phyloP scores from a whole-genome alignment of 2,797 vertebrate species.

The Cossypha niveicapilla region DNA sequence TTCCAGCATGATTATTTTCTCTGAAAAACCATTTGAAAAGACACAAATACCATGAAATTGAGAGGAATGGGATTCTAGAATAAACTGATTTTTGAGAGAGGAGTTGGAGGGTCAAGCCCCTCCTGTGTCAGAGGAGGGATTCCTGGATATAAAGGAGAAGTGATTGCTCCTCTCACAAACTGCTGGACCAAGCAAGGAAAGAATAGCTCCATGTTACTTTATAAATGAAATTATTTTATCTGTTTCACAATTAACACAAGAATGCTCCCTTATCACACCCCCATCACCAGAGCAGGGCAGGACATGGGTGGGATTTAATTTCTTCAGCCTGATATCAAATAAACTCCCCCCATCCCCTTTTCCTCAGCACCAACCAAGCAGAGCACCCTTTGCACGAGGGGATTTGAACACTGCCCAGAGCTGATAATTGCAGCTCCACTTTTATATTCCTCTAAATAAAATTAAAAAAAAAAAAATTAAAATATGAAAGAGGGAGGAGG shows the following conservation, averaged over 20 bases:
- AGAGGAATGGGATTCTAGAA: background rate
- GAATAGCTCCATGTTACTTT: background rate
- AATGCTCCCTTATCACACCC: background rate
- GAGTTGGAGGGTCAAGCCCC: background rate
- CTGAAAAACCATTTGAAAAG: background rate
- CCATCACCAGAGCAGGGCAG: background rate
- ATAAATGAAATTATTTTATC: background rate
- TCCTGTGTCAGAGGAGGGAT: background rate
- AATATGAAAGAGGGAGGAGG: background rate
- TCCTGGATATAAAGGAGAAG: background rate
- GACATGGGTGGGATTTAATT: background rate
- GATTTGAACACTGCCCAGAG: background rate
- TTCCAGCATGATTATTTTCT: background rate
- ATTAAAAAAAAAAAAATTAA: background rate
- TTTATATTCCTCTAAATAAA: background rate
- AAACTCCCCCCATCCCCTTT: background rate
- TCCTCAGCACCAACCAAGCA: background rate
- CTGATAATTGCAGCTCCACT: background rate
- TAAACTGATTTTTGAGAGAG: background rate
- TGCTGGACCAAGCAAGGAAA: background rate
- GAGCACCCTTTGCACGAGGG: accelerated
- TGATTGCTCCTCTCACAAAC: background rate
- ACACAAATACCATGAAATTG: background rate
- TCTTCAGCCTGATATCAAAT: background rate
- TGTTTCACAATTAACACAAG: background rate